Percentiles rank a stretch among this genome's conserved stretches.
Evolutionary conservation across 2,113 vertebrate genomes (phyloP).

Genomic region (Tympanuchus pallidicinctus): DNA sequence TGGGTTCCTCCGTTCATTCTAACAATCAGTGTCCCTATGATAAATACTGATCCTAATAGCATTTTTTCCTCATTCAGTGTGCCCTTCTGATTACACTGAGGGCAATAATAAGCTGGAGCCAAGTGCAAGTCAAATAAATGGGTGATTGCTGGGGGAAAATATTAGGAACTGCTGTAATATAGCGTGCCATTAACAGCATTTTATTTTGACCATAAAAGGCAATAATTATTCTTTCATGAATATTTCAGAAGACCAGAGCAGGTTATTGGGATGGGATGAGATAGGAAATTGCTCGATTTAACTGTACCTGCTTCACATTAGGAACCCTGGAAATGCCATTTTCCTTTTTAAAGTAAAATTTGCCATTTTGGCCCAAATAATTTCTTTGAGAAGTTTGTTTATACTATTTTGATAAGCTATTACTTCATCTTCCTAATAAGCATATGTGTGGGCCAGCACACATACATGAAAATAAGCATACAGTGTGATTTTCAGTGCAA

Average conservation of each 20-base stretch:
- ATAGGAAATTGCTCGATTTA: conserved; percentile 31
- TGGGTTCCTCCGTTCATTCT: neutral
- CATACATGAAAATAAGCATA: neutral
- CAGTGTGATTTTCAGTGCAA: neutral
- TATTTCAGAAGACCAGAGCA: conserved; percentile 46
- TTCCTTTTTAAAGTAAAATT: conserved; percentile 1
- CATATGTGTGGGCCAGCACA: neutral
- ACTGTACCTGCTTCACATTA: conserved; percentile 46
- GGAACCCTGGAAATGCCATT: neutral
- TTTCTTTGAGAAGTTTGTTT: neutral
- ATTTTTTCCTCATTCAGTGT: neutral
- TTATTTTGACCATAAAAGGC: conserved; percentile 44
- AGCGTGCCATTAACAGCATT: conserved; percentile 20
- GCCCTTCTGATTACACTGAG: neutral
- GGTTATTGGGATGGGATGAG: conserved; percentile 27
- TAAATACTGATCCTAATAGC: conserved; percentile 13
- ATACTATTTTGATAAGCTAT: neutral
- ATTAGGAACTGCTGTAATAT: conserved; percentile 55
- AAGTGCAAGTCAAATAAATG: conserved; percentile 66
- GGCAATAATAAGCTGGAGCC: conserved; percentile 4
- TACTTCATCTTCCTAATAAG: neutral
- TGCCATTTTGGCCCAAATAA: conserved; percentile 18
- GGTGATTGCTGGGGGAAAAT: conserved; percentile 34
- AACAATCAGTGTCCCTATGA: neutral
- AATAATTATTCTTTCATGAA: conserved; percentile 41